phyloP scores from a whole-genome alignment of 2,113 vertebrate genomes.

The Hippoglossus stenolepis region DNA sequence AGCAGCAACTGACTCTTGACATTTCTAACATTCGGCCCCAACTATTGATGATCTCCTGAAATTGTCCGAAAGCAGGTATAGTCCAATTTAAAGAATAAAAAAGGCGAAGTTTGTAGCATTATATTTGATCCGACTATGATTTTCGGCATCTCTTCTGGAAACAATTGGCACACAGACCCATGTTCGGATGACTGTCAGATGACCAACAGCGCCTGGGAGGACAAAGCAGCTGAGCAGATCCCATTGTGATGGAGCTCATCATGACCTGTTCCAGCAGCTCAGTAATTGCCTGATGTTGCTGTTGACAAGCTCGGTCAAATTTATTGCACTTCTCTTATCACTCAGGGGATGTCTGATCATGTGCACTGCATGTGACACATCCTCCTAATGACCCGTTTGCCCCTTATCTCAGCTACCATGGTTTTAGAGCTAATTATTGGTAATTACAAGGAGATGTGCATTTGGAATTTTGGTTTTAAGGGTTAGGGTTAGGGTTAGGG shows the following conservation, averaged over 20 bases:
- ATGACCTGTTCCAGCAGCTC: background rate
- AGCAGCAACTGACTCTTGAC: no score
- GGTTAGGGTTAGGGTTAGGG: no score
- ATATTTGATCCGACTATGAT: background rate
- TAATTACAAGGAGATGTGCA: background rate
- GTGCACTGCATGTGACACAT: conserved; percentile 8
- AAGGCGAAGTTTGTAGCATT: background rate
- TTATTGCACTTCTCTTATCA: background rate
- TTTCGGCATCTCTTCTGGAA: background rate
- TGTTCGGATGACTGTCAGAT: conserved; percentile 28
- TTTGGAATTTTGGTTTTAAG: background rate
- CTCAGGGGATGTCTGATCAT: conserved; percentile 3
- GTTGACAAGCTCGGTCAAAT: conserved; percentile 8
- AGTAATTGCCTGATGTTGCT: background rate
- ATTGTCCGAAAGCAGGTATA: no score
- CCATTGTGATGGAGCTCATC: background rate
- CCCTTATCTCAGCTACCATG: background rate
- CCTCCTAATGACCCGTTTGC: background rate
- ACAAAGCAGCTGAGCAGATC: background rate
- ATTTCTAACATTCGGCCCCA: no score
- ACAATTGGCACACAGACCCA: background rate
- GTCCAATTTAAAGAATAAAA: background rate
- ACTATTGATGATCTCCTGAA: no score
- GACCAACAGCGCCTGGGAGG: conserved; percentile 12
- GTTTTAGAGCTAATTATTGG: conserved; percentile 6